phyloP scores from a whole-genome alignment of 1,140 invertebrate genomes.

The Nephotettix cincticeps region DNA sequence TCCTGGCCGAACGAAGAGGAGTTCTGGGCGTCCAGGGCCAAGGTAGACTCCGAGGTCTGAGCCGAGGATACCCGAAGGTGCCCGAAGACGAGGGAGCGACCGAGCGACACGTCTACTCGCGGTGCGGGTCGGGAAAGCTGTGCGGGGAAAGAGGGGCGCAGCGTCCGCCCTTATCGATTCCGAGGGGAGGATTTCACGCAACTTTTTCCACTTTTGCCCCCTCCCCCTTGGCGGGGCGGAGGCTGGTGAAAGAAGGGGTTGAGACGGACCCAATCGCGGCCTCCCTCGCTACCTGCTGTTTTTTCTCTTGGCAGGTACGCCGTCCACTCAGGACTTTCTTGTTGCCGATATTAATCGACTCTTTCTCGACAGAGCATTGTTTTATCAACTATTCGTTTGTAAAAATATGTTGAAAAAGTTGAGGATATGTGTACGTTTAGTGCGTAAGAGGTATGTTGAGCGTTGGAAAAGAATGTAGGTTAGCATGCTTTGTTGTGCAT shows the following conservation, averaged over 20 bases:
- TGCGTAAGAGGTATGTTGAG: no score
- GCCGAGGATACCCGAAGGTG: conserved; percentile 24
- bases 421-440: no score
- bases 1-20: neutral
- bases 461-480: no score
- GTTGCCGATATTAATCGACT: neutral
- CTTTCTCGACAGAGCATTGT: conserved; percentile 11
- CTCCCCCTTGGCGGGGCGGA: conserved; percentile 26
- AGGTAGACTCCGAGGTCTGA: conserved; percentile 11
- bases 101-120: conserved; percentile 35
- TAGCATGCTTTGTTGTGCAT: no score
- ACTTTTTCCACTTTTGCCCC: conserved; percentile 34
- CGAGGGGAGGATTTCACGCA: conserved; percentile 34
- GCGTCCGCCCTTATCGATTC: conserved; percentile 36
- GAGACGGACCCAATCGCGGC: conserved; percentile 11
- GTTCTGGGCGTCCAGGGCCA: conserved; percentile 4
- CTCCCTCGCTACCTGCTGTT: conserved; percentile 8
- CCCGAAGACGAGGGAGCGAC: conserved; percentile 32
- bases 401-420: neutral
- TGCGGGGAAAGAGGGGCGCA: conserved; percentile 31
- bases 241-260: conserved; percentile 19
- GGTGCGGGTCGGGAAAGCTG: conserved; percentile 31
- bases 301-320: neutral
- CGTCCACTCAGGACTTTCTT: conserved; percentile 11
- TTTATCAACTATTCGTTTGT: conserved; percentile 15